phyloP scores from a whole-genome alignment of 2,113 vertebrate genomes.

The Oreocharis arfaki region DNA sequence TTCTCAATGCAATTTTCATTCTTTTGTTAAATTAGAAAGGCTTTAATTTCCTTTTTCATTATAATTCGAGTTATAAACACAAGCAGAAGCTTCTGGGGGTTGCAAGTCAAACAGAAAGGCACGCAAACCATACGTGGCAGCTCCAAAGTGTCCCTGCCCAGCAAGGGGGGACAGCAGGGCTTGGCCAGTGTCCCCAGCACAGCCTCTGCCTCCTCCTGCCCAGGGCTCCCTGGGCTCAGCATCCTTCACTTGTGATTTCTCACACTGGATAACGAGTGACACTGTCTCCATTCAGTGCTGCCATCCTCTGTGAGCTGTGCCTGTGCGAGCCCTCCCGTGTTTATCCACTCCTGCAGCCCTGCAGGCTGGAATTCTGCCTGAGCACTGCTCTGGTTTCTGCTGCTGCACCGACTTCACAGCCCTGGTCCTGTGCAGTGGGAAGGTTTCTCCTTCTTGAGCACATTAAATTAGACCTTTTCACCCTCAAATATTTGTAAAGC shows the following conservation, averaged over 20 bases:
- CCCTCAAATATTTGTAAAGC: background rate
- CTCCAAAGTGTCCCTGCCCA: background rate
- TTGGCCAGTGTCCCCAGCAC: fast-evolving
- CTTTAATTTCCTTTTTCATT: conserved; percentile 42
- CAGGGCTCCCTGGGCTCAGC: background rate
- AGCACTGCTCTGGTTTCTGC: fast-evolving
- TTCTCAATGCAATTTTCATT: background rate
- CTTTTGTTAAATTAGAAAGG: conserved; percentile 36
- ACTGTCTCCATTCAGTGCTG: background rate
- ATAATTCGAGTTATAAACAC: conserved; percentile 25
- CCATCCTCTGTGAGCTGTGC: background rate
- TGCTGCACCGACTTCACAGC: fast-evolving
- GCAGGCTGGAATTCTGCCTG: background rate
- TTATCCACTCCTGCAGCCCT: background rate
- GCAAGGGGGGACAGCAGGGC: background rate
- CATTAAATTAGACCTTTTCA: background rate
- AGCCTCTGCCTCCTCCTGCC: background rate
- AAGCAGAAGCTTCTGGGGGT: background rate
- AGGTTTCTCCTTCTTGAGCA: background rate
- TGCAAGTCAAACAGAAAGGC: background rate
- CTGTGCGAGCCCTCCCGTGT: fast-evolving
- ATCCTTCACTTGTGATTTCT: background rate
- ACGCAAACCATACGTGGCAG: fast-evolving
- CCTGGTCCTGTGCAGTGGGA: background rate
- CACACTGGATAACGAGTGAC: background rate